Conservation (phyloP, 2,888 invertebrate species). For the Leucozona laternaria region DNA sequence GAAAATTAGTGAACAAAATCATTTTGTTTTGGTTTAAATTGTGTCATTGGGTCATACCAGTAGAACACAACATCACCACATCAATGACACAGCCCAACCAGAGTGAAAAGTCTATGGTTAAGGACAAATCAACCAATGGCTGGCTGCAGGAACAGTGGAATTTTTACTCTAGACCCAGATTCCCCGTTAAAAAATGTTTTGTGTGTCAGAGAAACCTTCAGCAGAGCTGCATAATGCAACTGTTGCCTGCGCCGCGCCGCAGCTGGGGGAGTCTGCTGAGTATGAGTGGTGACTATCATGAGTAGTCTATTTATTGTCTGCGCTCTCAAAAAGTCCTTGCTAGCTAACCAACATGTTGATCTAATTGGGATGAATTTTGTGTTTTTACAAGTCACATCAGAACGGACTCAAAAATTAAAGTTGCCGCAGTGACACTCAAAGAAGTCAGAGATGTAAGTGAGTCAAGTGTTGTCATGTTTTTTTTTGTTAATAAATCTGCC, state of each 20-base stretch:
- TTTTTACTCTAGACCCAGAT: conserved; percentile 65
- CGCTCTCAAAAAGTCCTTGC: conserved; percentile 26
- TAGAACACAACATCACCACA: conserved; percentile 27
- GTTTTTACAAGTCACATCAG: conserved; percentile 12
- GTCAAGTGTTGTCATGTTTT: conserved; percentile 3
- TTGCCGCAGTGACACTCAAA: not conserved
- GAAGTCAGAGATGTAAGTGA: not conserved
- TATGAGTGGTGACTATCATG: no score
- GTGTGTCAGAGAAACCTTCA: conserved; percentile 61
- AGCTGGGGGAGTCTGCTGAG: not conserved
- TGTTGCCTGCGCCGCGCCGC: conserved; percentile 52
- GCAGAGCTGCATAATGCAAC: conserved; percentile 69
- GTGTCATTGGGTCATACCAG: conserved; percentile 69
- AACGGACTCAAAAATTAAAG: not conserved
- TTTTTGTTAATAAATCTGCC: not conserved
- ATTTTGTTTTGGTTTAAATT: conserved; percentile 67
- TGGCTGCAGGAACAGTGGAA: conserved; percentile 24
- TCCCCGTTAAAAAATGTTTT: conserved; percentile 34
- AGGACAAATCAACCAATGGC: conserved; percentile 51
- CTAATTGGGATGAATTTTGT: not conserved
- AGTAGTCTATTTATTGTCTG: conserved; percentile 36
- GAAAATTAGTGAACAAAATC: conserved; percentile 63
- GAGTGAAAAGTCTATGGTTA: conserved; percentile 27
- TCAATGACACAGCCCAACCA: conserved; percentile 2
- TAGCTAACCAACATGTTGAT: conserved; percentile 65